Conservation (phyloP, 2,113 vertebrate genomes). For the Tragelaphus strepsiceros region DNA sequence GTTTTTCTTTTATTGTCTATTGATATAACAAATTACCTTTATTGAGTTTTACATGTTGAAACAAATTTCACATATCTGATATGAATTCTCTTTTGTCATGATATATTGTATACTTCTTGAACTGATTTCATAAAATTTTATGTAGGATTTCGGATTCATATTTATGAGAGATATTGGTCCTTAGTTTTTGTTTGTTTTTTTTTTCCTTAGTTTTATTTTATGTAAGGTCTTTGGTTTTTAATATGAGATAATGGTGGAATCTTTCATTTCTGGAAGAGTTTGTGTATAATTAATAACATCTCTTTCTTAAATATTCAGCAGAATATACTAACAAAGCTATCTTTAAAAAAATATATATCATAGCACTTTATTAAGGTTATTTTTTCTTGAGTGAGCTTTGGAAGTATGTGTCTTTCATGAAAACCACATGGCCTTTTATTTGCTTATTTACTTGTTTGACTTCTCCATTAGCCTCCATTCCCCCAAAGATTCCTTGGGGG, state of each 20-base stretch:
- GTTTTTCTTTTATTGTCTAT: background rate
- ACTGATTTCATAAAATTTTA: background rate
- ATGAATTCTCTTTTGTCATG: background rate
- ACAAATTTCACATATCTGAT: background rate
- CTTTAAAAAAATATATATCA: background rate
- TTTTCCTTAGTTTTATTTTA: background rate
- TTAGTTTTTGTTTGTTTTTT: background rate
- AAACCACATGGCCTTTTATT: background rate
- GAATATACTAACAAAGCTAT: background rate
- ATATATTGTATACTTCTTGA: background rate
- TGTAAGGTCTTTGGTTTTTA: background rate
- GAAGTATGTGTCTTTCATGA: background rate
- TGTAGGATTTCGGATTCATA: background rate
- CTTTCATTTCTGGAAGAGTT: background rate
- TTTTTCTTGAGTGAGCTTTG: constrained; percentile 3
- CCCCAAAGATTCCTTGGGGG: background rate
- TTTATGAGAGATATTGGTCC: background rate
- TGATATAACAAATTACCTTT: background rate
- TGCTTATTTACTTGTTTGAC: constrained; percentile 28
- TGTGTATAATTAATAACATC: background rate
- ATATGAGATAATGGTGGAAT: background rate
- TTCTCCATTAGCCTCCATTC: background rate
- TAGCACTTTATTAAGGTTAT: background rate
- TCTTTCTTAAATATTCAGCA: background rate
- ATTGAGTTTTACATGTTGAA: background rate